Base-by-base conservation (phyloP, 2,113 vertebrate species). In the Pluvialis apricaria region DNA sequence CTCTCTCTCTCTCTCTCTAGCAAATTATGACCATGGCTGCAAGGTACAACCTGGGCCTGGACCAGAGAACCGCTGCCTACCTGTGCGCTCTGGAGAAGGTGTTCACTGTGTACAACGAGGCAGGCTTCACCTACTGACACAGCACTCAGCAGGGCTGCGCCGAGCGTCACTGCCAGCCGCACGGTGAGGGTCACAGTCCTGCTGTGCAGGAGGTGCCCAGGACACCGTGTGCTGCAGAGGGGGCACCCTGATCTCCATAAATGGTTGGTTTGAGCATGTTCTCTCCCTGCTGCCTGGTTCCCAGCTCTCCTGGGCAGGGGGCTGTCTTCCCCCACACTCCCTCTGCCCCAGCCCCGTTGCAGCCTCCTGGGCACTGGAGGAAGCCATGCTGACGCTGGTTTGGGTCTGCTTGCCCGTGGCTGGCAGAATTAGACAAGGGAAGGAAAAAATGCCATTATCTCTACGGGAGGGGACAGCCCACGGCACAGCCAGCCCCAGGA, bases 71-170 rank as follows among this genome's bases (percentile, higher is more conserved):
- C 0, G 98, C 99, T 49, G 99, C 99, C 38, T 99, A 99, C 11
- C 98, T 99, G 94, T 99, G 99, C 5, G 98, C 99, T 97, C 99
- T 99, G 18, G 98, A 99, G 97, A 99, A 99, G 92, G 98, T 99
- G 91, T 98, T 99, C 98, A 98, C 98, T 29, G 97, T 98, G 71
- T 98, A 98, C 98, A 98, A 96, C 0, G 98, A 99, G 96, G 98
- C 98, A 1, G 95, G 98, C 15, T 98, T 99, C 85, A 99, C 98
- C 96, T 98, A 34, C 44, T 75, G 72, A 93, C 51, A 34, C 68
- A 62, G 80, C 31, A 5, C 29, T 9, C 10, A 0, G 17, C 10
- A 49, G 45, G 34, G 32, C 47, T 78, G 29, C 17, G 72, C 68
- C 0, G 0, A 3, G 6, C 2, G 1, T 16, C 76, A 2, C 73